Evolutionary conservation across 2,797 vertebrate species (phyloP), one percentile per base, ranked within the genome.

Genomic region (Muscicapa striata): DNA sequence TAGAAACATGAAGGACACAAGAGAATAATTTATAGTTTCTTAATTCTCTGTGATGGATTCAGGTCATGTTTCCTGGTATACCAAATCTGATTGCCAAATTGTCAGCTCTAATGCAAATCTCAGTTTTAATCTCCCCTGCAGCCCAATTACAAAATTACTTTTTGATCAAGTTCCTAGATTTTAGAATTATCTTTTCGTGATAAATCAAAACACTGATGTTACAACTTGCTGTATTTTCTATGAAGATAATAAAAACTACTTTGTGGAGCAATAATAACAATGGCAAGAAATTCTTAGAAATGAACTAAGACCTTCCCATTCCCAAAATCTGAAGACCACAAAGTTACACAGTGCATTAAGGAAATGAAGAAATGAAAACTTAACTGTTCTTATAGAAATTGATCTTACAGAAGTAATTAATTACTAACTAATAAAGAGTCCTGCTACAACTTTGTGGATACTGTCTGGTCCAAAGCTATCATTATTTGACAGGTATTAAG

Each of bases 21-120:
- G 76, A 55, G 62, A 96, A 90, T 95, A 86, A 92, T 93, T 94
- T 93, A 43, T 51, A 80, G 61, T 92, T 94, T 92, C 91, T 84
- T 96, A 97, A 97, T 97, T 95, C 89, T 76, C 76, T 62, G 21
- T 90, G 96, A 96, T 95, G 64, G 92, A 97, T 96, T 97, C 95
- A 94, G 96, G 92, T 95, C 96, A 97, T 97, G 84, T 93, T 95
- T 94, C 81, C 78, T 94, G 80, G 93, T 93, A 52, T 29, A 90
- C 85, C 86, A 94, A 77, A 89, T 90, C 67, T 94, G 92, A 94
- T 93, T 96, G 97, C 95, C 95, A 95, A 95, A 96, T 95, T 97
- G 97, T 96, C 95, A 95, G 63, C 67, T 95, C 55, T 84, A 93
- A 97, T 94, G 92, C 84, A 91, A 83, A 87, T 96, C 88, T 93